Conservation (phyloP, 2,113 vertebrate genomes). For the Gallinago paraguaiae region DNA sequence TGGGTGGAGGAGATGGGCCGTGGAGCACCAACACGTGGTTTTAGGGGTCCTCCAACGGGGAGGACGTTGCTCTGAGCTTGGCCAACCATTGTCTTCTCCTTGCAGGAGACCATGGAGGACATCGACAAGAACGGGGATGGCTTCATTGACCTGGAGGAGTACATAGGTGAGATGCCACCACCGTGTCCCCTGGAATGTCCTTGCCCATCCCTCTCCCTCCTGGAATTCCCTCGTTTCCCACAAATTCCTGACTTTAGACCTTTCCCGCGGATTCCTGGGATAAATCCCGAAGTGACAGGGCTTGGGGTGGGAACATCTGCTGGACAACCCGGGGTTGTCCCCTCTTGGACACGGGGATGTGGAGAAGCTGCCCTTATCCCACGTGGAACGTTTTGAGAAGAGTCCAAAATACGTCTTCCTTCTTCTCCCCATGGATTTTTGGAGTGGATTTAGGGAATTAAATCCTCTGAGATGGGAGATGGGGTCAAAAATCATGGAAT, state of each 20-base stretch:
- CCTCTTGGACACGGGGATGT: no score
- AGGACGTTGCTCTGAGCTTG: background rate
- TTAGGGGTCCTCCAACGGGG: background rate
- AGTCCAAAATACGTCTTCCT: background rate
- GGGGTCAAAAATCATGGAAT: background rate
- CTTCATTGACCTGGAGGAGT: conserved; percentile 90
- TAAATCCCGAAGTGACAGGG: background rate
- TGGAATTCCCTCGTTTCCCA: background rate
- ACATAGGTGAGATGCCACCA: conserved; percentile 80
- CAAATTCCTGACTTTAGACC: background rate
- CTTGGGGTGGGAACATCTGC: background rate
- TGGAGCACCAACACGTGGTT: background rate
- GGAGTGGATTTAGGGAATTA: background rate
- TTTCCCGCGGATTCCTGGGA: background rate
- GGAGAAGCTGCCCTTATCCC: background rate
- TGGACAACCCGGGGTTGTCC: background rate
- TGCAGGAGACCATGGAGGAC: conserved; percentile 93
- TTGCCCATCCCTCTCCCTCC: background rate
- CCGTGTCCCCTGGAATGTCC: accelerated
- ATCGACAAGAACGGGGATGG: conserved; percentile 93
- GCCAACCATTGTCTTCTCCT: background rate
- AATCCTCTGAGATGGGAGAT: background rate
- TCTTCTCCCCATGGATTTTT: background rate
- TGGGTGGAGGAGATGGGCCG: background rate
- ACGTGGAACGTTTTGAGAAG: background rate